Conservation (phyloP, 2,888 invertebrate species). For the Dolichomitus sp. region DNA sequence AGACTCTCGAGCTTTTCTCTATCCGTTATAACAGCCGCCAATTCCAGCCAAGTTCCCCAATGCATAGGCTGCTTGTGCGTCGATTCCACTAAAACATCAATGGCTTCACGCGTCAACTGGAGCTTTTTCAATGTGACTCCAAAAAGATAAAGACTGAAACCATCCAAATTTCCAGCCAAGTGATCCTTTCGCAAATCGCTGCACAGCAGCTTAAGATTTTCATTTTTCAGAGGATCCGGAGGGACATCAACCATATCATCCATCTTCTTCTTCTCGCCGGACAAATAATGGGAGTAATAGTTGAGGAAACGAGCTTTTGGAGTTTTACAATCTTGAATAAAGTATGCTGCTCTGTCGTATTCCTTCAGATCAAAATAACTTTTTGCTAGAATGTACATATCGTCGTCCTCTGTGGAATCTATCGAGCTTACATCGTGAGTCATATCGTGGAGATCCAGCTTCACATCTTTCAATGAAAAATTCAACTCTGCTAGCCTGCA, state of each 20-base stretch:
- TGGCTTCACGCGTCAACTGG: slow-evolving; percentile 93
- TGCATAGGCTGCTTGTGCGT: slow-evolving; percentile 93
- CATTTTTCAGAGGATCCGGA: slow-evolving; percentile 87
- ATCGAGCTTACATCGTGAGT: slow-evolving; percentile 85
- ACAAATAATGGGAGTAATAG: slow-evolving; percentile 95
- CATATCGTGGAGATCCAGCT: slow-evolving; percentile 87
- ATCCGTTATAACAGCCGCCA: slow-evolving; percentile 94
- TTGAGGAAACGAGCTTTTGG: slow-evolving; percentile 93
- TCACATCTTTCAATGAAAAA: slow-evolving; percentile 91
- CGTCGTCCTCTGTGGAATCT: slow-evolving; percentile 89
- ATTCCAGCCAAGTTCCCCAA: slow-evolving; percentile 98
- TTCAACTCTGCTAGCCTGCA: slow-evolving; percentile 93
- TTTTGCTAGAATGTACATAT: slow-evolving; percentile 93
- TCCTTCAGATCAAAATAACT: slow-evolving; percentile 96
- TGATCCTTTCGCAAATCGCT: slow-evolving; percentile 88
- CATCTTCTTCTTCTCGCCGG: slow-evolving; percentile 95
- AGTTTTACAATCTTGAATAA: slow-evolving; percentile 91
- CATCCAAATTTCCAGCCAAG: slow-evolving; percentile 91
- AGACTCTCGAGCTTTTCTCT: slow-evolving; percentile 91
- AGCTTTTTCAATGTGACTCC: slow-evolving; percentile 96
- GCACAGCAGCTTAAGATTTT: slow-evolving; percentile 87
- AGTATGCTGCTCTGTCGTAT: slow-evolving; percentile 95
- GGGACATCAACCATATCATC: slow-evolving; percentile 94
- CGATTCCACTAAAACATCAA: slow-evolving; percentile 93
- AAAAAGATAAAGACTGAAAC: slow-evolving; percentile 95